phyloP scores from a whole-genome alignment of 2,888 invertebrate species.

The Microctonus aethiopoides region DNA sequence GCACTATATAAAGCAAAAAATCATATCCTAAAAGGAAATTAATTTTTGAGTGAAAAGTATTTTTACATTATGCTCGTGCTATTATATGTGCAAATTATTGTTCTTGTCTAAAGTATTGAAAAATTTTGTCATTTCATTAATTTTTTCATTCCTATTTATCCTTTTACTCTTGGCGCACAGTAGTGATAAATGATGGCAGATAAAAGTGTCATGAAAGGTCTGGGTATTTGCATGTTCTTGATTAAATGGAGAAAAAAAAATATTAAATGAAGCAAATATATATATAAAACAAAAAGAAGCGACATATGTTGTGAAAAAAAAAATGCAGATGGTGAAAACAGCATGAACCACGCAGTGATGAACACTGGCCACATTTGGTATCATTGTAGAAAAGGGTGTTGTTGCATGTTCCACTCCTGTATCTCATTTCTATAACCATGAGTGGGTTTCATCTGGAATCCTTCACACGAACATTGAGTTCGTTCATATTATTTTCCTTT shows the following conservation, averaged over 20 bases:
- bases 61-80: background rate
- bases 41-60: background rate
- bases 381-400: slow-evolving; percentile 7
- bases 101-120: background rate
- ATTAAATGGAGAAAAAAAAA: background rate
- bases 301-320: slow-evolving; percentile 2
- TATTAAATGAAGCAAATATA: background rate
- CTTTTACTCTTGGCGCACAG: background rate
- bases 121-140: background rate
- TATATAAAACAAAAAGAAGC: background rate
- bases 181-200: background rate
- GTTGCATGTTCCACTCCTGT: slow-evolving; percentile 17
- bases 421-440: background rate
- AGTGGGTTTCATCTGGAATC: slow-evolving; percentile 26
- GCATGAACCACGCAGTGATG: background rate
- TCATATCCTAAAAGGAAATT: background rate
- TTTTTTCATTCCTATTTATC: background rate
- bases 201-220: background rate
- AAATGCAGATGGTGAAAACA: slow-evolving; percentile 13
- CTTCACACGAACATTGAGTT: slow-evolving; percentile 22
- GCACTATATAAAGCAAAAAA: background rate
- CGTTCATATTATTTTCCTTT: slow-evolving; percentile 19
- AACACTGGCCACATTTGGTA: slow-evolving; percentile 12
- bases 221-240: background rate
- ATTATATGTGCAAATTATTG: background rate